These are phyloP conservation scores for Drosophila parabipectinata DNA, from an alignment of 1,140 invertebrate species.

Conservation along the genomic window DNA sequence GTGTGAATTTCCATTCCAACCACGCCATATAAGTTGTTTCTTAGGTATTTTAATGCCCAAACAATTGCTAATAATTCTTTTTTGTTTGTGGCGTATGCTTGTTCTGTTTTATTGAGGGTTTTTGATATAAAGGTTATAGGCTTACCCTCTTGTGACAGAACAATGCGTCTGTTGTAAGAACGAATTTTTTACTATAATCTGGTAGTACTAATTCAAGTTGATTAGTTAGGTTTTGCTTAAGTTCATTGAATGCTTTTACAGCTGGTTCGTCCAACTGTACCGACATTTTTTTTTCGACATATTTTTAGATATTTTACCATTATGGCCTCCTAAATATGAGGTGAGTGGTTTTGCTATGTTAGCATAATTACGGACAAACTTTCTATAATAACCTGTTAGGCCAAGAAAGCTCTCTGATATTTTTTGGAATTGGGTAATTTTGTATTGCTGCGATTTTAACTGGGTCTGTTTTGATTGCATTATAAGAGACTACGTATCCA, in stretches of 20 bases:
- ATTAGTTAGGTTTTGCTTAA: not conserved
- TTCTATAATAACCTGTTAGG: not conserved
- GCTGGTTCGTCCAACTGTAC: slow-evolving; percentile 1
- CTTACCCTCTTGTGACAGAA: slow-evolving; percentile 7
- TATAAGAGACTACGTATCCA: not conserved
- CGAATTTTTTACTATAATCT: slow-evolving; percentile 4
- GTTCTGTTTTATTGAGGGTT: not conserved
- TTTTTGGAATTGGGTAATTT: slow-evolving; percentile 3
- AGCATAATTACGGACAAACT: not conserved
- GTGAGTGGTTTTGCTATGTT: not conserved
- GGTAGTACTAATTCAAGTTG: slow-evolving; percentile 6
- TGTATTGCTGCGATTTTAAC: not conserved
- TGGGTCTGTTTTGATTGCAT: not conserved
- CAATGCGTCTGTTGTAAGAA: slow-evolving; percentile 6
- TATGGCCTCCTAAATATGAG: not conserved
- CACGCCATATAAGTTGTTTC: not conserved
- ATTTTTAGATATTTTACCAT: slow-evolving; percentile 2
- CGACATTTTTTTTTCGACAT: not conserved
- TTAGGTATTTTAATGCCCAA: not conserved
- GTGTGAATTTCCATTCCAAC: not conserved
- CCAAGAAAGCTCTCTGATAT: slow-evolving; percentile 3
- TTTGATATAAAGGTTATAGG: not conserved
- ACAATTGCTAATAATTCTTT: not conserved
- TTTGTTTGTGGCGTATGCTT: not conserved
- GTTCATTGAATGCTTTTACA: not conserved